These are phyloP conservation scores for Ifrita kowaldi DNA, from an alignment of 2,113 vertebrate species.

Conservation along the genomic window DNA sequence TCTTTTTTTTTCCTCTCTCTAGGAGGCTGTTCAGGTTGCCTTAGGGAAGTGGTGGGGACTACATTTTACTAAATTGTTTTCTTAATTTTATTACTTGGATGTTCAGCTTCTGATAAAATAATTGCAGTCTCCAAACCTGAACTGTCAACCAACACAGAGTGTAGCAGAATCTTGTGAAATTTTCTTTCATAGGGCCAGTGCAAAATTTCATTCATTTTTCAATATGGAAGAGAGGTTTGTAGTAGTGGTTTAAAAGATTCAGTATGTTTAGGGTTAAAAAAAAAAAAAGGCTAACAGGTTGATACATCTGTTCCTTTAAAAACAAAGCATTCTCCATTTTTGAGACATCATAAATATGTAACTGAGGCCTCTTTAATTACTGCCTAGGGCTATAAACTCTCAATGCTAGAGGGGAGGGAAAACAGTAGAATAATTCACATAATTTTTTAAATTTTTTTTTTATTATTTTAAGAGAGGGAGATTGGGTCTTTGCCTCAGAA, in stretches of 20 bases:
- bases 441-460: not conserved
- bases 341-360: conserved; percentile 60
- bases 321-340: not conserved
- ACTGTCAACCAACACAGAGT: not conserved
- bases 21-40: not conserved
- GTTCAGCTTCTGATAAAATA: not conserved
- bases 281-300: not conserved
- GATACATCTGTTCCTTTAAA: conserved; percentile 47
- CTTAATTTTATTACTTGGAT: not conserved
- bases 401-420: conserved; percentile 1
- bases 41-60: not conserved
- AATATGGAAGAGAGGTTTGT: not conserved
- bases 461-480: not conserved
- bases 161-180: not conserved
- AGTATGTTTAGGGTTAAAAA: not conserved
- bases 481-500: not conserved
- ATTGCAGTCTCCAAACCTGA: not conserved
- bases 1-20: not conserved
- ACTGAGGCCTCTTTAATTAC: conserved; percentile 48
- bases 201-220: not conserved
- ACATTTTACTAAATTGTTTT: not conserved
- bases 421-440: not conserved
- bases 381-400: conserved; percentile 37
- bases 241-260: not conserved
- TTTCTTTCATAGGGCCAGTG: not conserved